phyloP scores from a whole-genome alignment of 2,888 invertebrate species.

The Pedicia rivosa region DNA sequence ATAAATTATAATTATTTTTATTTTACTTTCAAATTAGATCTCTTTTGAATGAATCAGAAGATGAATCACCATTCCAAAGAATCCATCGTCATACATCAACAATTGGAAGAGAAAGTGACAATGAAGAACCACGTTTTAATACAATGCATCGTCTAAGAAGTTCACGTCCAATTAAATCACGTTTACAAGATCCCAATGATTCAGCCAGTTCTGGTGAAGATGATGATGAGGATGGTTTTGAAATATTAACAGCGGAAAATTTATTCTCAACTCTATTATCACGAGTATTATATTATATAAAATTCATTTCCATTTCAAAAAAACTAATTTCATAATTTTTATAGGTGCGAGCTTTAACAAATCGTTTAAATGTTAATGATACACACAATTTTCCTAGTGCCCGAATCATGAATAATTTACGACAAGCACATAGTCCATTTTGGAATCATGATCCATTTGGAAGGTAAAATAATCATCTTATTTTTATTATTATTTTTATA shows the following conservation, averaged over 20 bases:
- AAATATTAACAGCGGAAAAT: constrained; percentile 79
- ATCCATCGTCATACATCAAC: constrained; percentile 39
- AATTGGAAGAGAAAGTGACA: constrained; percentile 40
- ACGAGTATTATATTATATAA: constrained; percentile 38
- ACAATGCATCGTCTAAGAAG: constrained; percentile 52
- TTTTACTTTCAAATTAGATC: constrained; percentile 31
- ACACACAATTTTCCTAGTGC: constrained; percentile 44
- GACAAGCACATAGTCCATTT: constrained; percentile 27
- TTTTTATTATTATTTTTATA: constrained; percentile 1
- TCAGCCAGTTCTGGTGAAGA: constrained; percentile 79
- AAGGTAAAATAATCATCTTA: constrained; percentile 20
- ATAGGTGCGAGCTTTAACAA: constrained; percentile 68
- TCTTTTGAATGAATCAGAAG: constrained; percentile 52
- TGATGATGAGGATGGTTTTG: constrained; percentile 82
- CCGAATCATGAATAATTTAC: constrained; percentile 38
- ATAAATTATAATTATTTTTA: background rate
- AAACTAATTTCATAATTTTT: constrained; percentile 1
- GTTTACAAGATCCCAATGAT: constrained; percentile 46
- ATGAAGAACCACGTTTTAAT: constrained; percentile 33
- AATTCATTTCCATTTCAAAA: background rate
- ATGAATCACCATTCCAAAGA: constrained; percentile 42
- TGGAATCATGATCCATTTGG: constrained; percentile 29
- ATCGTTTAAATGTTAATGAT: constrained; percentile 67
- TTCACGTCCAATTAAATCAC: constrained; percentile 48
- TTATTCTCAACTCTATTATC: constrained; percentile 75